Percentiles rank a stretch among this genome's conserved stretches.
These are phyloP conservation scores for Ctena decussata DNA, from an alignment of 2,888 invertebrate genomes.

Conservation along the genomic window DNA sequence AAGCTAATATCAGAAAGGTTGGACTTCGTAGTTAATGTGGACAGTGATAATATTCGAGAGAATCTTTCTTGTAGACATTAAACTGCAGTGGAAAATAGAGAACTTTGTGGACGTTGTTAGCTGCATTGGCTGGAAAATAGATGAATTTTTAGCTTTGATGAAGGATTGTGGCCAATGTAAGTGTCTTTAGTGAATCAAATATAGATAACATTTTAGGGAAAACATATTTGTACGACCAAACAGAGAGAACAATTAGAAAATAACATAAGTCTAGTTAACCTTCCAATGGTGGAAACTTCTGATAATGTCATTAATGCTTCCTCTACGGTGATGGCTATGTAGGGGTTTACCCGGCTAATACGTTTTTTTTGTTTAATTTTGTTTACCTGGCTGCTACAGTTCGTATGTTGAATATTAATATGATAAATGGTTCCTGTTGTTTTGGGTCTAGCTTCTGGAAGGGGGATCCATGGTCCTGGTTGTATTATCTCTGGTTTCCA, in stretches of 20 bases:
- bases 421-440: too few species aligned
- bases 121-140: background rate
- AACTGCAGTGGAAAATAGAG: background rate
- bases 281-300: too few species aligned
- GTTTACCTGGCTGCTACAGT: too few species aligned
- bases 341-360: too few species aligned
- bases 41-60: background rate
- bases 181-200: background rate
- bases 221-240: background rate
- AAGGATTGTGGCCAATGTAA: background rate
- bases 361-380: too few species aligned
- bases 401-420: too few species aligned
- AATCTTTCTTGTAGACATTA: background rate
- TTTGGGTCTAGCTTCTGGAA: too few species aligned
- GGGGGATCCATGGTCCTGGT: too few species aligned
- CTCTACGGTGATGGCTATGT: too few species aligned
- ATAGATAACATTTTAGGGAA: background rate
- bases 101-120: background rate
- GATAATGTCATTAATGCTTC: too few species aligned
- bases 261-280: too few species aligned
- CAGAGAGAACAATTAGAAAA: background rate
- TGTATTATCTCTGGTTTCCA: too few species aligned
- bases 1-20: background rate
- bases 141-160: background rate
- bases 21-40: background rate